Conservation (phyloP, 2,888 invertebrate genomes). For the Idaea biselata region DNA sequence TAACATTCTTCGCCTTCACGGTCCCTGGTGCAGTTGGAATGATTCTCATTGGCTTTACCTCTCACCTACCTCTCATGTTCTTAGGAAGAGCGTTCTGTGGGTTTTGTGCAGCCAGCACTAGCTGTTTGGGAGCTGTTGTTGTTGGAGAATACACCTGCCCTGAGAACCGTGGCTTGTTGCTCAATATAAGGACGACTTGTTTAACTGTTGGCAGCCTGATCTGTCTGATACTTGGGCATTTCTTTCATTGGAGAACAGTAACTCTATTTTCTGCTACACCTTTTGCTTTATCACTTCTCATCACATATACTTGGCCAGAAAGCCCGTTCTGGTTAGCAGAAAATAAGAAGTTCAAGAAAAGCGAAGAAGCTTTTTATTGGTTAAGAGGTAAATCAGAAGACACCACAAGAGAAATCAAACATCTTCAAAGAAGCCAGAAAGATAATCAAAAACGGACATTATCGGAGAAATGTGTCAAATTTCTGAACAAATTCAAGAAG, state of each 20-base stretch:
- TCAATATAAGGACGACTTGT: not conserved
- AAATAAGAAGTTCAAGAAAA: not conserved
- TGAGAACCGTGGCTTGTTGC: not conserved
- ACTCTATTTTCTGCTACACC: not conserved
- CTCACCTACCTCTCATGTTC: not conserved
- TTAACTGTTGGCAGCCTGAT: not conserved
- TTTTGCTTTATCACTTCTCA: not conserved
- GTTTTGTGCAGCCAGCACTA: not conserved
- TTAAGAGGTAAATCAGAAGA: slow-evolving; percentile 8
- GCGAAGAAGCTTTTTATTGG: slow-evolving; percentile 6
- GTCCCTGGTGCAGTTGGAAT: not conserved
- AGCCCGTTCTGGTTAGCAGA: slow-evolving; percentile 5
- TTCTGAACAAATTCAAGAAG: not conserved
- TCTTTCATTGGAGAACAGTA: not conserved
- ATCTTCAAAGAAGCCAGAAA: not conserved
- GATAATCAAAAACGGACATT: not conserved
- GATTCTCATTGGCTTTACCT: not conserved
- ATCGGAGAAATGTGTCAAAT: not conserved
- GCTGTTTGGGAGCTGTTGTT: not conserved
- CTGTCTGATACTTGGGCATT: not conserved
- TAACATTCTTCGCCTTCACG: not conserved
- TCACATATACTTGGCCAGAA: slow-evolving; percentile 2
- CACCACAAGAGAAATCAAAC: slow-evolving; percentile 2
- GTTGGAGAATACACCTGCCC: not conserved
- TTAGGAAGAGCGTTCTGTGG: not conserved